Evolutionary conservation across 2,113 vertebrate species (phyloP), one percentile per base, ranked within the genome.

Genomic region (Python bivittatus): DNA sequence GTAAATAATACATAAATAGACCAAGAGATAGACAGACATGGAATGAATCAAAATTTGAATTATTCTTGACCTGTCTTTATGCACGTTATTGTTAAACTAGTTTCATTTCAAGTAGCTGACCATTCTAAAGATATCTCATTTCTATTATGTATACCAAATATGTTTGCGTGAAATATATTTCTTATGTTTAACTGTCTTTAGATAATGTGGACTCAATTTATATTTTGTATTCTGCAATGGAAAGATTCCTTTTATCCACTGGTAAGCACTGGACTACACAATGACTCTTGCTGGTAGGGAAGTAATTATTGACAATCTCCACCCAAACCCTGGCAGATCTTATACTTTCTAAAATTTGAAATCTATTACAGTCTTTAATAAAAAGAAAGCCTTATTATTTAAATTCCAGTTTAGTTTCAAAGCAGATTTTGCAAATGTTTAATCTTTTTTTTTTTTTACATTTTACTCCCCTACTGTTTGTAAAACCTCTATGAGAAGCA

Each of bases 401-500:
- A 2, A 68, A 9, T 68, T 27, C 61, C 27, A 27, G 25, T 29
- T 68, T 68, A 68, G 10, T 29, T 68, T 68, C 29, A 68, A 29
- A 68, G 11, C 23, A 68, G 11, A 17, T 33, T 79, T n/a, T 58
- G 57, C 20, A 60, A 17, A 60, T 22, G 12, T 60, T 17, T 33
- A 79, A 79, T 33, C 0, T 20, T 20, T 33, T 79, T 1, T 20
- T 20, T 33, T 79, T 79, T 38, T 79, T 29, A 15, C 27, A 88
- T 3, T 57, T n/a, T 7, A 22, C 38, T 48, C 9, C 22, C 4
- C 48, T 23, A 94, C 58, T 12, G 83, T 15, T 88, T 52, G 87
- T 29, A 86, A 72, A 93, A 91, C 54, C 29, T 29, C n/a, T 89
- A 12, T 6, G 52, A 91, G 54, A 94, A 91, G 52, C 86, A 58